Evolutionary conservation across 2,888 invertebrate species (phyloP).

Genomic region (Sceliomorpha sp.): DNA sequence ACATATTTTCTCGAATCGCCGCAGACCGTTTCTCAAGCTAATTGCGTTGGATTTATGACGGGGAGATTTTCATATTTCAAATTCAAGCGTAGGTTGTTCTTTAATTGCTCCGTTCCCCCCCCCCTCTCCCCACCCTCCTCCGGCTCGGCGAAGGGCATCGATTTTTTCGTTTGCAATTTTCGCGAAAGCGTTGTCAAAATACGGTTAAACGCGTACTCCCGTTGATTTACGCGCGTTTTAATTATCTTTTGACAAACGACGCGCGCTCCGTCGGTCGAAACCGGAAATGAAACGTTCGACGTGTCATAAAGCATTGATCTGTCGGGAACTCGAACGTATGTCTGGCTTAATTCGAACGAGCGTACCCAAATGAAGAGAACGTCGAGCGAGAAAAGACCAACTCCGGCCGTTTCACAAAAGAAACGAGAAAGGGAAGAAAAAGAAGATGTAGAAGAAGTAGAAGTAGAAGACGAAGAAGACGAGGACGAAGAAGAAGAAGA

Average conservation of each 20-base stretch:
- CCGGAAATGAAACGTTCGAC: no score
- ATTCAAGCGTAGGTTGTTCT: conserved; percentile 29
- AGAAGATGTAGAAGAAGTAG: no score
- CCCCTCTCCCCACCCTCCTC: background rate
- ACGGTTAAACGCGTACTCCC: background rate
- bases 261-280: background rate
- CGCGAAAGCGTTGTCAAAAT: conserved; percentile 10
- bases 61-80: conserved; percentile 41
- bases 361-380: no score
- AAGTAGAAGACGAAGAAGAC: no score
- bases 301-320: no score
- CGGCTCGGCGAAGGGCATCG: background rate
- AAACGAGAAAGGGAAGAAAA: no score
- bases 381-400: no score
- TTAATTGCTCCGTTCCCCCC: conserved; percentile 36
- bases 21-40: conserved; percentile 42
- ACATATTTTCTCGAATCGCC: conserved; percentile 39
- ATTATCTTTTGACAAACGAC: conserved; percentile 16
- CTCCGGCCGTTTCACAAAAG: no score
- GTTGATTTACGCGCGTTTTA: conserved; percentile 11
- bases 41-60: conserved; percentile 40
- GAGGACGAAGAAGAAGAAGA: no score
- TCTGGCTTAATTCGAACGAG: no score
- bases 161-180: conserved; percentile 1
- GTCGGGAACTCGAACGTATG: no score